Evolutionary conservation across 1,140 invertebrate genomes (phyloP).

Genomic region (Wasmannia auropunctata): DNA sequence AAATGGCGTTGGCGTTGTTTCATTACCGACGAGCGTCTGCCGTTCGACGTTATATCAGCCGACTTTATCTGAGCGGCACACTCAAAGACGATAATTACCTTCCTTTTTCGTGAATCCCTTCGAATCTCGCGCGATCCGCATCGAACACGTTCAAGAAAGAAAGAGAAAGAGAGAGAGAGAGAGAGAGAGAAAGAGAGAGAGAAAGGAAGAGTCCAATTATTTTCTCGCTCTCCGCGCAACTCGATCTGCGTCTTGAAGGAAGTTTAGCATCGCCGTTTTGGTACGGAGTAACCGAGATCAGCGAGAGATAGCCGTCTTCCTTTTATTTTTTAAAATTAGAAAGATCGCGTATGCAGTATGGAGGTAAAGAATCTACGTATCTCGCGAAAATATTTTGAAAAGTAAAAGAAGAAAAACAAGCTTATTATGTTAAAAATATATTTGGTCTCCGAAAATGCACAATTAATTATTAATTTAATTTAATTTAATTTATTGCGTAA

Average conservation of each 20-base stretch:
- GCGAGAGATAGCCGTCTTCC: background rate
- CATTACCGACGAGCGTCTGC: slow-evolving; percentile 14
- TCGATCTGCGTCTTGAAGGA: slow-evolving; percentile 9
- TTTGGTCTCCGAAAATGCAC: background rate
- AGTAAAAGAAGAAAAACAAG: background rate
- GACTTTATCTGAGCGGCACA: slow-evolving; percentile 32
- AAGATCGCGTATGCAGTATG: background rate
- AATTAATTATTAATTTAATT: slow-evolving; percentile 14
- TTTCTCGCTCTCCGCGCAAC: background rate
- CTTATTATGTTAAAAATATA: background rate
- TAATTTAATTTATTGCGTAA: too few relatives aligned
- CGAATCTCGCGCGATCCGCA: slow-evolving; percentile 28
- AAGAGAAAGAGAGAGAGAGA: too few relatives aligned
- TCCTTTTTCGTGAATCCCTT: slow-evolving; percentile 45
- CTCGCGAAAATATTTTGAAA: background rate
- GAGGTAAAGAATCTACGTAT: background rate
- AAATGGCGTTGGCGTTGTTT: slow-evolving; percentile 23
- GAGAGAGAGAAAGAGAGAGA: too few relatives aligned
- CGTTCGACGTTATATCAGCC: slow-evolving; percentile 29
- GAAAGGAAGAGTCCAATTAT: slow-evolving; percentile 26
- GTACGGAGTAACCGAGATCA: background rate
- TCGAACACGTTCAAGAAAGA: slow-evolving; percentile 45
- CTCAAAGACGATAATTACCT: slow-evolving; percentile 50
- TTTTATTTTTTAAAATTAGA: background rate
- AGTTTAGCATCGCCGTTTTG: background rate